Percentiles rank a stretch among this genome's conserved stretches.
These are phyloP conservation scores for Vimba vimba DNA, from an alignment of 2,113 vertebrate genomes.

Conservation along the genomic window DNA sequence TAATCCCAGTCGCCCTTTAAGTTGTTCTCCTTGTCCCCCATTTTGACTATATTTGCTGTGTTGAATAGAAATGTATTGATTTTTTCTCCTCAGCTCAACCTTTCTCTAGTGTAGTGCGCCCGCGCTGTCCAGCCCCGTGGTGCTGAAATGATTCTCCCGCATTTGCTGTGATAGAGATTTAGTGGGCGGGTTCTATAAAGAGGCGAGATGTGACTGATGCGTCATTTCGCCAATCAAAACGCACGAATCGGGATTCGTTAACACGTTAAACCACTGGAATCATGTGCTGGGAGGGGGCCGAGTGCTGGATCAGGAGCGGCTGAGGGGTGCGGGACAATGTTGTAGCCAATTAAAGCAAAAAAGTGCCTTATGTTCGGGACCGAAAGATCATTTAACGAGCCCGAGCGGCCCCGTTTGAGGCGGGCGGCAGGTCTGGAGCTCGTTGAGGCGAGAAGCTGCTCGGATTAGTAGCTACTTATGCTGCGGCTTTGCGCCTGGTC, in stretches of 20 bases:
- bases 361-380: conserved; percentile 41
- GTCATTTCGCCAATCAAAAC: conserved; percentile 62
- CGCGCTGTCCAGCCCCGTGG: conserved; percentile 35
- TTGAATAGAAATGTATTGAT: conserved; percentile 14
- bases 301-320: conserved; percentile 4
- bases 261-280: conserved; percentile 48
- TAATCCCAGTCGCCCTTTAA: no score
- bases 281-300: conserved; percentile 40
- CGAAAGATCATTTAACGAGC: background rate
- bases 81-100: background rate
- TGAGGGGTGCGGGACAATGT: conserved; percentile 46
- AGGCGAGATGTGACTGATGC: conserved; percentile 55
- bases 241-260: conserved; percentile 44
- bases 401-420: background rate
- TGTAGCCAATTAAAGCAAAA: conserved; percentile 26
- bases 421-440: conserved; percentile 5
- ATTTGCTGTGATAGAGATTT: conserved; percentile 34
- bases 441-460: conserved; percentile 36
- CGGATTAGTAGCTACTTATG: conserved; percentile 61
- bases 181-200: conserved; percentile 18
- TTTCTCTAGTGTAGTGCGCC: background rate
- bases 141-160: conserved; percentile 29
- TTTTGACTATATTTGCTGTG: background rate
- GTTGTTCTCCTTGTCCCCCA: no score
- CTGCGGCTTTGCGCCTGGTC: conserved; percentile 49